Evolutionary conservation across 2,113 vertebrate species (phyloP), one percentile per base, ranked within the genome.

Genomic region (Microcebus ravelobensis): DNA sequence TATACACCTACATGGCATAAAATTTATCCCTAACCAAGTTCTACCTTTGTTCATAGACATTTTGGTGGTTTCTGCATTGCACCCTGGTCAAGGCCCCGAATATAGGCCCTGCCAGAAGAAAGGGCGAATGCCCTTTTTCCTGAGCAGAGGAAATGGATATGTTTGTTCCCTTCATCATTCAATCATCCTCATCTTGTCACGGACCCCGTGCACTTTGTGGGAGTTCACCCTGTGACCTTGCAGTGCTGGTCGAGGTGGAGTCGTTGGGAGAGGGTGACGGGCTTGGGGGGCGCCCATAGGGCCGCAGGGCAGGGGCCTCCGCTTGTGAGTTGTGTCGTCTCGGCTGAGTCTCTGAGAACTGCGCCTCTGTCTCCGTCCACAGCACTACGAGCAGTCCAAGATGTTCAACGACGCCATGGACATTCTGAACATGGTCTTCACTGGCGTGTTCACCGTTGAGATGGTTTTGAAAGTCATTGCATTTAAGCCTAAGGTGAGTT

Each of bases 401-500:
- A 98, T 99, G 87, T 99, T 99, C 97, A 99, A 99, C 98, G 99
- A 99, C 21, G 99, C 99, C 4, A 99, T 99, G 99, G 99, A 99
- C 98, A 99, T 99, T 91, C 98, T 99, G 98, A 99, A 99, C 94
- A 99, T 99, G 99, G 99, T 99, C 98, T 99, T 99, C 98, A 99
- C 99, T 0, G 98, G 99, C 93, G 99, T 99, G 63, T 99, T 99
- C 98, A 99, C 99, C 80, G 99, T 99, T 81, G 99, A 99, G 98
- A 99, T 99, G 99, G 98, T 99, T 98, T 98, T 99, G 97, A 99
- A 99, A 98, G 99, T 99, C 97, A 99, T 99, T 92, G 99, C 99
- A 92, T 99, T 99, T 98, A 99, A 99, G 98, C 99, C 99, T 94
- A 99, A 99, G 99, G 99, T 99, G 99, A 99, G 99, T 97, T 97